These are phyloP conservation scores for Tetheella fluctuosa DNA, from an alignment of 2,888 invertebrate genomes.

Conservation along the genomic window DNA sequence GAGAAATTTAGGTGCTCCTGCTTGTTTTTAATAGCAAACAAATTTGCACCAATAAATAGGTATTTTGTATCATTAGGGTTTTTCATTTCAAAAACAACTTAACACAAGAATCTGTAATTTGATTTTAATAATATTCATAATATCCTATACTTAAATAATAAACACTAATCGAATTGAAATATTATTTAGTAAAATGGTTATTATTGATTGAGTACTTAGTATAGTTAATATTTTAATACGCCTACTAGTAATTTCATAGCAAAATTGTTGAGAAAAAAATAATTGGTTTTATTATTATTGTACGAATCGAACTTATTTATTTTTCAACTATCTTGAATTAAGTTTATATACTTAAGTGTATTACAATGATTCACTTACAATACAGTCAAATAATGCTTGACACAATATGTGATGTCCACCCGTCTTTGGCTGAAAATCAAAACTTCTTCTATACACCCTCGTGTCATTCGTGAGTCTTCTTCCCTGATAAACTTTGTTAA, in stretches of 20 bases:
- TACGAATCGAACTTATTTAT: too few relatives aligned
- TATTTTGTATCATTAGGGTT: too few relatives aligned
- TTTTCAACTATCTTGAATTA: too few relatives aligned
- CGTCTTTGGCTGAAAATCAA: constrained; percentile 41
- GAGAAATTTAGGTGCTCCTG: not conserved
- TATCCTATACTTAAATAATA: too few relatives aligned
- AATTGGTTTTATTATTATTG: not conserved
- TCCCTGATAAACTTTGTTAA: constrained; percentile 59
- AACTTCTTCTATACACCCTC: constrained; percentile 52
- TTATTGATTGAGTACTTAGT: too few relatives aligned
- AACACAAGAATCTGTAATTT: too few relatives aligned
- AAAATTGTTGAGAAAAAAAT: not conserved
- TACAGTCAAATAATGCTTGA: constrained; percentile 54
- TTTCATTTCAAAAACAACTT: too few relatives aligned
- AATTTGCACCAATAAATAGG: not conserved
- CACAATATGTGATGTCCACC: constrained; percentile 52
- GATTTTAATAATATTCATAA: too few relatives aligned
- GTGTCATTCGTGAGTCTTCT: constrained; percentile 41
- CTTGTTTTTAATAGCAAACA: not conserved
- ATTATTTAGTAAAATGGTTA: too few relatives aligned
- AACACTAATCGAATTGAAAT: too few relatives aligned
- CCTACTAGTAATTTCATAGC: too few relatives aligned
- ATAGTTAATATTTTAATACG: too few relatives aligned
- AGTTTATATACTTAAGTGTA: not conserved
- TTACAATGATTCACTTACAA: constrained; percentile 43